phyloP scores from a whole-genome alignment of 2,797 vertebrate genomes.

The Syngnathus acus region DNA sequence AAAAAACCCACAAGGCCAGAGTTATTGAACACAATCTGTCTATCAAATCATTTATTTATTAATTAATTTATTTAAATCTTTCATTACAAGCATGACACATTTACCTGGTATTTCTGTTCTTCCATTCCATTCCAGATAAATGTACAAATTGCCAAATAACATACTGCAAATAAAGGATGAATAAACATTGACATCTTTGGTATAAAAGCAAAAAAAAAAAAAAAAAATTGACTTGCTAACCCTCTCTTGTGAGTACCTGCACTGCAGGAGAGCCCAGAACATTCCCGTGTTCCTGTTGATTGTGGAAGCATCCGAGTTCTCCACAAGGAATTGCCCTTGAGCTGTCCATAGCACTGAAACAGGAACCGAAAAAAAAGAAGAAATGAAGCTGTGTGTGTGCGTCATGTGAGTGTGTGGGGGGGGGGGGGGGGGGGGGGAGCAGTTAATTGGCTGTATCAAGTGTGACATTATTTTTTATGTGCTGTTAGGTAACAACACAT shows the following conservation, averaged over 20 bases:
- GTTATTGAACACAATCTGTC: constrained; percentile 14
- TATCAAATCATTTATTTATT: constrained; percentile 6
- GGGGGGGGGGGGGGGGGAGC: constrained; percentile 6
- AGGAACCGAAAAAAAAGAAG: background rate
- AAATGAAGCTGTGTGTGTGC: background rate
- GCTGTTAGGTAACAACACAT: constrained; percentile 40
- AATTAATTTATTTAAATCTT: background rate
- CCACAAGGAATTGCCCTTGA: constrained; percentile 74
- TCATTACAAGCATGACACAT: background rate
- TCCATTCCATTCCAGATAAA: constrained; percentile 78
- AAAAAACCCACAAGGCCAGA: background rate
- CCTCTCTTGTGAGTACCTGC: constrained; percentile 60
- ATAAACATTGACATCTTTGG: background rate
- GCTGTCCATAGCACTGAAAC: constrained; percentile 75
- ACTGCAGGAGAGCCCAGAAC: constrained; percentile 79
- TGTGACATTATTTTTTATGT: constrained; percentile 23
- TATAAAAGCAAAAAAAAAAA: no score
- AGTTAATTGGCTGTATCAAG: constrained; percentile 22
- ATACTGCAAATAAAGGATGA: constrained; percentile 58
- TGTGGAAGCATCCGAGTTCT: constrained; percentile 73
- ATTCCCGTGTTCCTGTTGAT: constrained; percentile 77
- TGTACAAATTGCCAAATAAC: constrained; percentile 79
- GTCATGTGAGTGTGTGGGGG: background rate
- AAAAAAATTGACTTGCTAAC: no score
- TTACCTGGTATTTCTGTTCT: constrained; percentile 71